Evolutionary conservation across 2,888 invertebrate species (phyloP).

Genomic region (Himalopsyche kuldschensis): DNA sequence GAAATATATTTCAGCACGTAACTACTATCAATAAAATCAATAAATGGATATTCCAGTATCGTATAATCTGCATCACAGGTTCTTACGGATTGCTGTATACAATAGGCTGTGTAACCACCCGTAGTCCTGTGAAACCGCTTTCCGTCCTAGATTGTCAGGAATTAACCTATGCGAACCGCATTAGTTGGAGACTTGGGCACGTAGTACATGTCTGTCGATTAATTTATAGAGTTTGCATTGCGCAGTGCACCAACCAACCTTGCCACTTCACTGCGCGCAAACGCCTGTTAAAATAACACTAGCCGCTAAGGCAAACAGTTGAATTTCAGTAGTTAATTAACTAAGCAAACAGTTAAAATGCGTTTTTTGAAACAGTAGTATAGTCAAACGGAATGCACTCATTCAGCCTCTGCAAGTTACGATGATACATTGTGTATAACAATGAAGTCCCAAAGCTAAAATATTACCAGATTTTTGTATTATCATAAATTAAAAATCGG

Average conservation of each 20-base stretch:
- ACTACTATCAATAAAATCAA: neutral
- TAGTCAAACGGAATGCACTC: too few relatives aligned
- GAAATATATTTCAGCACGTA: too few relatives aligned
- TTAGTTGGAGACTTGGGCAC: neutral
- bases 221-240: neutral
- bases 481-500: too few relatives aligned
- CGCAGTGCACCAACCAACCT: neutral
- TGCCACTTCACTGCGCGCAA: neutral
- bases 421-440: too few relatives aligned
- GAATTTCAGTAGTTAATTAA: too few relatives aligned
- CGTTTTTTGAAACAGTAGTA: too few relatives aligned
- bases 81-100: neutral
- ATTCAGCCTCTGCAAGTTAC: too few relatives aligned
- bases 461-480: too few relatives aligned
- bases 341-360: too few relatives aligned
- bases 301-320: too few relatives aligned
- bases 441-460: too few relatives aligned
- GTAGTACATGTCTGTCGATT: neutral
- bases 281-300: neutral
- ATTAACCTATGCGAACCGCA: neutral
- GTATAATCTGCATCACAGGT: neutral
- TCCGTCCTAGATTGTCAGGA: neutral
- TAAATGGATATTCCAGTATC: neutral
- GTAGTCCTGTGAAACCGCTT: neutral
- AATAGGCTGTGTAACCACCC: neutral